Evolutionary conservation across 2,797 vertebrate genomes (phyloP).

Genomic region (Manis crassicaudata): DNA sequence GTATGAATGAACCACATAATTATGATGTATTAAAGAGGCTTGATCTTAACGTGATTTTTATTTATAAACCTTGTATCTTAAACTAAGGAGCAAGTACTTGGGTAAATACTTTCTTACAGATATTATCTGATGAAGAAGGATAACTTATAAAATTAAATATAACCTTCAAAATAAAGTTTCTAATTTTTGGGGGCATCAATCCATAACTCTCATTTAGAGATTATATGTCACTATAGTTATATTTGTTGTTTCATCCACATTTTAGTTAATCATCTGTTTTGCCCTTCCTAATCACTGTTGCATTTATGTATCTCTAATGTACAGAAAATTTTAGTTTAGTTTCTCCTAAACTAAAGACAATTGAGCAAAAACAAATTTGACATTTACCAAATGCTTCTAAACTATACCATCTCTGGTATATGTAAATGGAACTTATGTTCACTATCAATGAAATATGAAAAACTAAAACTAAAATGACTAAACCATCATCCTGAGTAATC

Average conservation of each 20-base stretch:
- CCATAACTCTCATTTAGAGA: neutral
- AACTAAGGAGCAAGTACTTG: neutral
- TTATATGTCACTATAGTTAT: neutral
- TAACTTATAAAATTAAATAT: neutral
- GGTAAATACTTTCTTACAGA: neutral
- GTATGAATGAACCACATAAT: neutral
- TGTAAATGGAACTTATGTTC: neutral
- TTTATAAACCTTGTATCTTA: conserved; percentile 42
- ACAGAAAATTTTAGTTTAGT: neutral
- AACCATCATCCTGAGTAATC: neutral
- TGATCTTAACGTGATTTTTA: conserved; percentile 20
- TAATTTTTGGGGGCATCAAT: neutral
- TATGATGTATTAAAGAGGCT: neutral
- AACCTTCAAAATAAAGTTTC: conserved; percentile 35
- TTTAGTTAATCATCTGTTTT: conserved; percentile 32
- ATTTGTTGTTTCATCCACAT: neutral
- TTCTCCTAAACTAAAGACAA: conserved; percentile 22
- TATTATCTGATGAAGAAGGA: neutral
- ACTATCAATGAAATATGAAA: conserved; percentile 32
- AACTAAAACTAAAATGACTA: neutral
- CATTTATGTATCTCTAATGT: neutral
- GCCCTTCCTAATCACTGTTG: neutral
- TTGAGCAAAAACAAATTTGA: conserved; percentile 9
- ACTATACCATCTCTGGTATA: neutral
- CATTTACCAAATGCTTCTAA: neutral